Base-by-base conservation (phyloP, 2,888 invertebrate species). In the Synergus itoensis region DNA sequence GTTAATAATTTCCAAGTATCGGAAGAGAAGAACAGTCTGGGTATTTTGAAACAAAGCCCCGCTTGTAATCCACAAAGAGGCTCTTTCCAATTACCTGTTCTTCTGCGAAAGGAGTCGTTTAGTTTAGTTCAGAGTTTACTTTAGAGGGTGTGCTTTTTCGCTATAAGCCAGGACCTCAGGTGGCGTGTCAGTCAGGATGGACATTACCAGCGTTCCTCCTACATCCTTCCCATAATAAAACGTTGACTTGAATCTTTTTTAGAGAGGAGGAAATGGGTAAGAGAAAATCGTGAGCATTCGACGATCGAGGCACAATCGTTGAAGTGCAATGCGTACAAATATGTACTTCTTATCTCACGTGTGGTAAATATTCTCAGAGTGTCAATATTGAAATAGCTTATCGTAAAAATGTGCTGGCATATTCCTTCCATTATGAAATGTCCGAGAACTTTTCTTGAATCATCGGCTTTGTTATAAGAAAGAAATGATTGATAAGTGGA, bases 301-400 rank as follows among this genome's bases (percentile, higher is more conserved):
- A 81, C 83, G 85, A 85, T 86, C 75, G 77, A 64, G 84, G 81
- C 79, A 85, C 84, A 85, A 88, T 88, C n/a, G 87, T 84, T 84
- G 84, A 85, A 84, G 84, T 85, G 86, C 88, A 89, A 89, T 89
- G 86, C 87, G 85, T 86, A 87, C 88, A 89, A 89, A 89, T 90
- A 89, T 87, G 85, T 87, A 87, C 85, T 85, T 84, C 86, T 88
- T 86, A 88, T 89, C 87, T 88, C 81, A 82, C 82, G 84, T 81
- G 82, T 84, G 83, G 90, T 88, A 89, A 90, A 90, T 88, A 90
- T 85, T 88, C 87, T 87, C 86, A 83, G 82, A 83, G 85, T 84
- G 89, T 90, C 89, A 90, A 90, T 90, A 90, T 90, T 90, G 89
- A 87, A 87, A 88, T 87, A 89, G 89, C 89, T 90, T 90, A 90